phyloP scores from a whole-genome alignment of 2,113 vertebrate genomes.

The Gymnorhina tibicen region DNA sequence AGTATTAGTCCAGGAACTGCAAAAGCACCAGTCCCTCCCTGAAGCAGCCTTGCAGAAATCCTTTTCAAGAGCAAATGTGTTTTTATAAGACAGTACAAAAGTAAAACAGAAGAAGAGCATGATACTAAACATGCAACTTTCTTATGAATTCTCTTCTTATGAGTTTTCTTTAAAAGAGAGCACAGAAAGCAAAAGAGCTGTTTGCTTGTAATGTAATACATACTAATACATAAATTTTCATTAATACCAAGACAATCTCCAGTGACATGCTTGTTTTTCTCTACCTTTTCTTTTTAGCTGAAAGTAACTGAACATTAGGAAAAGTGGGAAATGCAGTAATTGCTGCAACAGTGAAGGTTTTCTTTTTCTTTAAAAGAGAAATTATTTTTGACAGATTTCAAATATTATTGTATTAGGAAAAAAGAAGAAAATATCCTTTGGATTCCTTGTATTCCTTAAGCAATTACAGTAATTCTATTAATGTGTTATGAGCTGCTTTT shows the following conservation, averaged over 20 bases:
- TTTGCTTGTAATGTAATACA: neutral
- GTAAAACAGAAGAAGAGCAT: neutral
- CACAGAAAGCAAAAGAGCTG: neutral
- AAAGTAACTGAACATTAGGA: neutral
- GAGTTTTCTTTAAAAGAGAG: neutral
- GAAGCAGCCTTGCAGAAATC: neutral
- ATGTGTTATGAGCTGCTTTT: neutral
- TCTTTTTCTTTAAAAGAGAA: neutral
- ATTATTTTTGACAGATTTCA: neutral
- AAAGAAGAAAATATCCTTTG: neutral
- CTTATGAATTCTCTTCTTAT: neutral
- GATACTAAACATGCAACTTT: neutral
- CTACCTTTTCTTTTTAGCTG: neutral
- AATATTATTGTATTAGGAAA: neutral
- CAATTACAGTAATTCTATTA: neutral
- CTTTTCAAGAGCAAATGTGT: neutral
- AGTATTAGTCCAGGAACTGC: neutral
- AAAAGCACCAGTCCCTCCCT: neutral
- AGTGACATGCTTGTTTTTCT: neutral
- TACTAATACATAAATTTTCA: neutral
- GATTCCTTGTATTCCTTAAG: neutral
- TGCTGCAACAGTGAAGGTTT: neutral
- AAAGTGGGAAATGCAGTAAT: neutral
- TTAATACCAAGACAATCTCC: neutral
- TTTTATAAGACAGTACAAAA: neutral